A percentile compares a stretch with the other conserved stretches of the same genome.
phyloP scores from a whole-genome alignment of 2,888 invertebrate genomes.

The Magallana nippona region DNA sequence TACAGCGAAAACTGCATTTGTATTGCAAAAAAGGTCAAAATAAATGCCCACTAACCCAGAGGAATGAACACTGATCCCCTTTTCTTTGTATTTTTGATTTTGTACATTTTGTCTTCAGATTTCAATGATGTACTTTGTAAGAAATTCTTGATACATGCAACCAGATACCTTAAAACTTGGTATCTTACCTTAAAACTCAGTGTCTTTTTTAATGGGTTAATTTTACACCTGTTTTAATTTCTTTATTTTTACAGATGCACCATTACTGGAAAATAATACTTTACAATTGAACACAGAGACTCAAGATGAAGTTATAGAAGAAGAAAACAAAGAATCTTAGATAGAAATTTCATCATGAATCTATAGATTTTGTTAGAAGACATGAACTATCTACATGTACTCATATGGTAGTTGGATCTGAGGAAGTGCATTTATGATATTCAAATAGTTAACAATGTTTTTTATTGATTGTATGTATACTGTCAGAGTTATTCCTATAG shows the following conservation, averaged over 20 bases:
- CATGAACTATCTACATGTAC: not conserved
- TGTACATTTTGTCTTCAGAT: too few species aligned
- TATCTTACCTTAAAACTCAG: too few species aligned
- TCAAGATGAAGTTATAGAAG: conserved; percentile 50
- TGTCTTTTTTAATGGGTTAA: too few species aligned
- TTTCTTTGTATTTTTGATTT: too few species aligned
- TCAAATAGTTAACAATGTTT: not conserved
- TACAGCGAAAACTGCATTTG: too few species aligned
- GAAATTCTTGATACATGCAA: too few species aligned
- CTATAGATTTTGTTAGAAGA: conserved; percentile 35
- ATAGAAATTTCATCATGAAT: not conserved
- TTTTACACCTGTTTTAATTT: not conserved
- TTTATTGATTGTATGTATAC: not conserved
- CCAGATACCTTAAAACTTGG: too few species aligned
- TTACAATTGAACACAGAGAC: conserved; percentile 30
- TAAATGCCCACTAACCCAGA: too few species aligned
- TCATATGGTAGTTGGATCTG: not conserved
- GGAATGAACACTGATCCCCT: too few species aligned
- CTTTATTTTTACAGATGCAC: conserved; percentile 62
- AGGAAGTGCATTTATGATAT: not conserved
- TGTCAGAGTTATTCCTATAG: not conserved
- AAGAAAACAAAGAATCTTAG: conserved; percentile 38
- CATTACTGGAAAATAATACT: conserved; percentile 61
- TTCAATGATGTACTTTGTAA: too few species aligned
- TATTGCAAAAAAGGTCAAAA: too few species aligned